These are phyloP conservation scores for Platyrinchus mystaceus DNA, from an alignment of 2,797 vertebrate species.

Conservation along the genomic window DNA sequence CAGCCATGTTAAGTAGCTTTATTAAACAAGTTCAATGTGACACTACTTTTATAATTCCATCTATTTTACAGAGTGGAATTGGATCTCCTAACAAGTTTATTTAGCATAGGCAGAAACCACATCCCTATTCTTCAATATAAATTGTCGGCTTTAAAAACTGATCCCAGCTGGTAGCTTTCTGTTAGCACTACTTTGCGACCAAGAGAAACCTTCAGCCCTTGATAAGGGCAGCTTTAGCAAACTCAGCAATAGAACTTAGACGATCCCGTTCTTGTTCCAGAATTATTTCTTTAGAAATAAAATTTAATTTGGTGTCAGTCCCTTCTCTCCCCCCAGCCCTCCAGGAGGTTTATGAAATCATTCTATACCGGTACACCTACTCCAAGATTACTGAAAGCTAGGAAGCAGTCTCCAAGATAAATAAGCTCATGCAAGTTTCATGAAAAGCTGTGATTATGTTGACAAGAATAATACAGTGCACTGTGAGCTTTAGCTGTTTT, in stretches of 20 bases:
- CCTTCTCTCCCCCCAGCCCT: fast-evolving
- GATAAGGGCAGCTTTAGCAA: background rate
- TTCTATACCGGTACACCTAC: background rate
- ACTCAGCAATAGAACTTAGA: background rate
- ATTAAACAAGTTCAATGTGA: background rate
- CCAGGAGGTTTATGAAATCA: background rate
- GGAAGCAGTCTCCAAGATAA: background rate
- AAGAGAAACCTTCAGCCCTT: background rate
- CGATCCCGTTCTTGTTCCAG: background rate
- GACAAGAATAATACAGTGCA: background rate
- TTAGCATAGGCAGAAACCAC: background rate
- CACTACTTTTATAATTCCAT: background rate
- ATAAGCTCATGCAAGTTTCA: background rate
- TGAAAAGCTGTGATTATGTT: background rate
- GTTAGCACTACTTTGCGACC: background rate
- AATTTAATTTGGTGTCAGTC: background rate
- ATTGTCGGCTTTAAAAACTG: background rate
- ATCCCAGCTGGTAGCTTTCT: background rate
- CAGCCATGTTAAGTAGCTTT: background rate
- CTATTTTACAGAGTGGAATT: background rate
- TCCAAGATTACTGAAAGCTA: background rate
- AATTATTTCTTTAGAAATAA: background rate
- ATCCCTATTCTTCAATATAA: background rate
- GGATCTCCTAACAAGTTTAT: background rate
- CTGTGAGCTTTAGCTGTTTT: background rate